Base-by-base conservation (phyloP, 2,113 vertebrate genomes). In the Miniopterus natalensis region DNA sequence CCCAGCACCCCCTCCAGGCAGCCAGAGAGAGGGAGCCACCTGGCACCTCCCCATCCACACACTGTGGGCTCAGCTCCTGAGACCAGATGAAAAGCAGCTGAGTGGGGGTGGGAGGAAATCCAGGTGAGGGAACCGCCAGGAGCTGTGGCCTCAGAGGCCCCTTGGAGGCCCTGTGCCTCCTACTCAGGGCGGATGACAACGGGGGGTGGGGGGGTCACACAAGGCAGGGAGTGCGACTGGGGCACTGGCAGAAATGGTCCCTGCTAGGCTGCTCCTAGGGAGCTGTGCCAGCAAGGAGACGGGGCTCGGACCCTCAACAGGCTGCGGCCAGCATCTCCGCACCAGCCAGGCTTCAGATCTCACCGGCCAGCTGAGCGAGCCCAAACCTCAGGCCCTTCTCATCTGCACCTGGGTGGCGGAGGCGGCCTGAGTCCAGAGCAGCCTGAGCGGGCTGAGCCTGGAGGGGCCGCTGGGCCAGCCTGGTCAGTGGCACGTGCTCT, bases 231-330 rank as follows among this genome's bases (percentile, higher is more conserved):
- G 21, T 3, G 10, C 8, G 13, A 7, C 1, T 0, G 14, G 47
- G 51, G 21, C 0, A 0, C 20, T 8, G 3, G 51, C 57, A 55
- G 31, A 21, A 49, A 57, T 0, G 0, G 23, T 2, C 17, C 12
- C 25, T 0, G 0, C 45, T 42, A 0, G 7, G 55, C 2, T 7
- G 4, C 3, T 4, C 85, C 4, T 20, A n/a, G 20, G n/a, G 18
- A 6, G 14, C 59, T 27, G 7, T 2, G 17, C 71, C 66, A 14
- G 23, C 36, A 1, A 36, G 40, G 29, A 66, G 27, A 53, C 1
- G 0, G 31, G 74, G 2, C 59, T 45, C 15, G 1, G 57, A 23
- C 0, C 17, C 55, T 11, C 31, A 13, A 13, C 49, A 13, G 5
- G 1, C 75, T 5, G 8, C 1, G 3, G 13, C 85, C 5, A 0